Evolutionary conservation across 2,113 vertebrate genomes (phyloP).

Genomic region (Tylochromis polylepis): DNA sequence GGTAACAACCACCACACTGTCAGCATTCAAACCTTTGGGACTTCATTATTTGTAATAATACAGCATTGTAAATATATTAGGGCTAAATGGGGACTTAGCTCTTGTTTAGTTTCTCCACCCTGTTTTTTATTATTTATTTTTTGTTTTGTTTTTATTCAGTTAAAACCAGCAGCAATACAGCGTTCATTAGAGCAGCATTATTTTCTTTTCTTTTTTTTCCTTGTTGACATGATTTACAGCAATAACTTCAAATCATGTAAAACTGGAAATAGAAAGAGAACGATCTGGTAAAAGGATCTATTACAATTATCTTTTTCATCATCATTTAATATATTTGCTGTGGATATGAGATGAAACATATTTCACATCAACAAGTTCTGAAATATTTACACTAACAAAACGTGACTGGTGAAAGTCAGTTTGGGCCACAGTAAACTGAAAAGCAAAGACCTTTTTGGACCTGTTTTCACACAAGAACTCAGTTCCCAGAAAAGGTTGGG

Average conservation of each 20-base stretch:
- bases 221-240: neutral
- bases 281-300: neutral
- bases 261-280: neutral
- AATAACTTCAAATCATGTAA: neutral
- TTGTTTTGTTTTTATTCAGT: neutral
- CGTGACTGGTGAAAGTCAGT: neutral
- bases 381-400: neutral
- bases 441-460: neutral
- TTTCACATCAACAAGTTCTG: neutral
- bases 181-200: neutral
- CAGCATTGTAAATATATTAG: constrained; percentile 34
- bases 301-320: neutral
- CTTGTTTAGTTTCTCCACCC: constrained; percentile 2
- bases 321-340: neutral
- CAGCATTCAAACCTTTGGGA: constrained; percentile 47
- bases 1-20: constrained; percentile 29
- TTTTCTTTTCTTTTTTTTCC: neutral
- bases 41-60: constrained; percentile 46
- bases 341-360: neutral
- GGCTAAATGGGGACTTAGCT: constrained; percentile 13
- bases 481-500: neutral
- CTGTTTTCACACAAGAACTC: neutral
- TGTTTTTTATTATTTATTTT: neutral
- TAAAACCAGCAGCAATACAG: neutral
- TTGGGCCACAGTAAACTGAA: neutral